Percentiles rank a stretch among this genome's conserved stretches.
Evolutionary conservation across 2,113 vertebrate genomes (phyloP).

Genomic region (Upupa epops): DNA sequence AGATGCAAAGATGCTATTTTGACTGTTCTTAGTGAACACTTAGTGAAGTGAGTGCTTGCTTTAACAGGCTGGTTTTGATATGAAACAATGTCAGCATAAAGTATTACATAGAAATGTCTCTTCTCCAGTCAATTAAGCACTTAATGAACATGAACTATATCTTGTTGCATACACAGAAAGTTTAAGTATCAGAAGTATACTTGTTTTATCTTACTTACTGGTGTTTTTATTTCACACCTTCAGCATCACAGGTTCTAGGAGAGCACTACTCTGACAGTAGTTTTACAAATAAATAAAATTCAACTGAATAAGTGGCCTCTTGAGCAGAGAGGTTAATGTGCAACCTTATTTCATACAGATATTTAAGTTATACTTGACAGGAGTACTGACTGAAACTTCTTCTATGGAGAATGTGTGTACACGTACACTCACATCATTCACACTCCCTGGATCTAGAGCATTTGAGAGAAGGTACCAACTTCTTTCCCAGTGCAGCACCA

Average conservation of each 20-base stretch:
- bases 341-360: neutral
- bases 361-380: neutral
- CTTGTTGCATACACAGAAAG: neutral
- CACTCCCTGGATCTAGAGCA: neutral
- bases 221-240: neutral
- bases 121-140: neutral
- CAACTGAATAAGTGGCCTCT: neutral
- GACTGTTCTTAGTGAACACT: neutral
- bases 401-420: neutral
- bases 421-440: neutral
- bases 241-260: neutral
- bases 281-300: neutral
- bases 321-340: neutral
- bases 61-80: neutral
- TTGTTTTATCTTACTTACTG: neutral
- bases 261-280: neutral
- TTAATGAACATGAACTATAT: neutral
- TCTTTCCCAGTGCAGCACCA: neutral
- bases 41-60: neutral
- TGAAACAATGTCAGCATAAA: neutral
- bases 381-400: neutral
- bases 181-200: neutral
- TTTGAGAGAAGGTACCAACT: neutral
- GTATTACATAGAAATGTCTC: neutral
- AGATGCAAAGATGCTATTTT: neutral